Conservation (phyloP, 2,113 vertebrate species). For the Pelecanus crispus region DNA sequence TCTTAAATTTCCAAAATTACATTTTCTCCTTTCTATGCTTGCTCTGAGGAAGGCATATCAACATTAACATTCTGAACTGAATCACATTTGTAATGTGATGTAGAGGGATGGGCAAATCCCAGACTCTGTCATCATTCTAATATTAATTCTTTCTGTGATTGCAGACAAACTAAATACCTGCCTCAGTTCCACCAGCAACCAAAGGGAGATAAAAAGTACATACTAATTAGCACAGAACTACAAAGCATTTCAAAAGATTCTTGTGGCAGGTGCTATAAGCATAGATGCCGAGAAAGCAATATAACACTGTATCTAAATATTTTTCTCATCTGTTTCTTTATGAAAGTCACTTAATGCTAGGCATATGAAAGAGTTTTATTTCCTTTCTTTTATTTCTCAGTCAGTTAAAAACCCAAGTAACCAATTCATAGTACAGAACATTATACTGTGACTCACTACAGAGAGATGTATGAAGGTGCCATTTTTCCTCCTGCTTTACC, state of each 20-base stretch:
- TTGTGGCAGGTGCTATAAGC: neutral
- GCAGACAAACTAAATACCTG: neutral
- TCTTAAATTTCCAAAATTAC: neutral
- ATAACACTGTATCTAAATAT: neutral
- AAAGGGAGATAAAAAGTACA: neutral
- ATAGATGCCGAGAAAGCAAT: neutral
- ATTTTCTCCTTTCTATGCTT: neutral
- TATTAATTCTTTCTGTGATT: neutral
- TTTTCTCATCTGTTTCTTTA: neutral
- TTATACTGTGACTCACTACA: neutral
- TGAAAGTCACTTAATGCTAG: neutral
- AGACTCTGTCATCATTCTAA: neutral
- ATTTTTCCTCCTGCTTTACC: neutral
- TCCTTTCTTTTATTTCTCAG: neutral
- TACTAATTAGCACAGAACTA: neutral
- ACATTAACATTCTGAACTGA: neutral
- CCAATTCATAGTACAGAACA: neutral
- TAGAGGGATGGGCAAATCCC: neutral
- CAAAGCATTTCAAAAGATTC: neutral
- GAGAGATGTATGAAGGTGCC: neutral
- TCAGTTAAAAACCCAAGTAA: constrained; percentile 5
- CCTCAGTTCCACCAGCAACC: neutral
- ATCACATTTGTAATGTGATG: neutral
- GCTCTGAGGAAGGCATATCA: neutral
- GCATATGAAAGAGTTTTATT: neutral